Conservation (phyloP, 2,113 vertebrate genomes). For the Campylomormyrus numenius region DNA sequence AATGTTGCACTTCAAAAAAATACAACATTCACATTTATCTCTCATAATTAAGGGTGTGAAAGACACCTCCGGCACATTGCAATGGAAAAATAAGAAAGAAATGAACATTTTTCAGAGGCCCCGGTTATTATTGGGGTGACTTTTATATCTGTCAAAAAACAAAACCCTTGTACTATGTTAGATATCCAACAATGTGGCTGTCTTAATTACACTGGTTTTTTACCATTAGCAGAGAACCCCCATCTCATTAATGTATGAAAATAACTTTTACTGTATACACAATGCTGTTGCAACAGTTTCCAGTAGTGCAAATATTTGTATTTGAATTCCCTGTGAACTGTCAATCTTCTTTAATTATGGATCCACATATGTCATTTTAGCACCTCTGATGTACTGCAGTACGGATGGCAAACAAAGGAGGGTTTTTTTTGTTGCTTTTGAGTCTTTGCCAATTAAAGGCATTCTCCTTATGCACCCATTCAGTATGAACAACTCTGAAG, state of each 20-base stretch:
- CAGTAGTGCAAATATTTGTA: not conserved
- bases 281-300: not conserved
- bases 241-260: not conserved
- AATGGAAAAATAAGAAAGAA: not conserved
- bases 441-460: not conserved
- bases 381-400: not conserved
- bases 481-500: not conserved
- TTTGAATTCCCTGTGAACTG: not conserved
- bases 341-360: not conserved
- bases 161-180: not conserved
- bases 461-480: not conserved
- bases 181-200: not conserved
- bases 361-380: not conserved
- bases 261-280: not conserved
- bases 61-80: not conserved
- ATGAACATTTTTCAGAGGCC: not conserved
- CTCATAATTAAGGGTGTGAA: not conserved
- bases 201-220: not conserved
- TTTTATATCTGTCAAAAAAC: not conserved
- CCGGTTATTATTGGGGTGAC: not conserved
- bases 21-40: not conserved
- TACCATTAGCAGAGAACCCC: not conserved
- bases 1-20: not conserved
- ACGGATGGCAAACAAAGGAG: not conserved
- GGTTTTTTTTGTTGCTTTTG: not conserved